These are phyloP conservation scores for Latrodectus elegans DNA, from an alignment of 2,888 invertebrate species.

Conservation along the genomic window DNA sequence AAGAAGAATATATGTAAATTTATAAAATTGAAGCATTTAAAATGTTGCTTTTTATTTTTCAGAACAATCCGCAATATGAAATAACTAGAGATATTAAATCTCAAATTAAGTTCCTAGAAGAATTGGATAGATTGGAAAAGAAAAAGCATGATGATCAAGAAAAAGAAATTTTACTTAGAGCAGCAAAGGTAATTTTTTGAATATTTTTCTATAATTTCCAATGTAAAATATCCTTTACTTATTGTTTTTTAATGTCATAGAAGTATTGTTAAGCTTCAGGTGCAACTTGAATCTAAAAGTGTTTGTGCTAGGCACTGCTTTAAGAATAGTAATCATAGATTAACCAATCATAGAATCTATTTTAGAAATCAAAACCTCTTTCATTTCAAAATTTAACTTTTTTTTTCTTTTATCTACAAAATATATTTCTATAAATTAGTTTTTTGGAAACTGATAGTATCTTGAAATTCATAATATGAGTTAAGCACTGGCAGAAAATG, in stretches of 20 bases:
- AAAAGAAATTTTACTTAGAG: constrained; percentile 91
- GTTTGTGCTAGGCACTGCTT: background rate
- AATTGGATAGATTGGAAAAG: constrained; percentile 93
- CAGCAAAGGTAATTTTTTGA: constrained; percentile 85
- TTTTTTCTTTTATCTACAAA: background rate
- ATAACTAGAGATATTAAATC: constrained; percentile 89
- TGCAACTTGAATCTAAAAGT: background rate
- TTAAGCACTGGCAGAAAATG: no score
- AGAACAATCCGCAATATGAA: constrained; percentile 92
- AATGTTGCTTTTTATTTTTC: constrained; percentile 74
- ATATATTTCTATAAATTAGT: no score
- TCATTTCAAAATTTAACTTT: background rate
- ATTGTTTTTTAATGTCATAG: background rate
- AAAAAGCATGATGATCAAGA: constrained; percentile 96
- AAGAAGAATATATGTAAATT: background rate
- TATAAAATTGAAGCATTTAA: background rate
- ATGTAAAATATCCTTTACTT: background rate
- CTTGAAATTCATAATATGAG: no score
- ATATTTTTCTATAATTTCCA: background rate
- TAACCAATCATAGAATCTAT: no score
- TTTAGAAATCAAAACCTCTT: background rate
- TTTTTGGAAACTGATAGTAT: no score
- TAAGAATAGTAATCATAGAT: background rate
- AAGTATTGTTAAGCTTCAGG: background rate
- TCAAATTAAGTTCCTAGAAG: constrained; percentile 97